Evolutionary conservation across 2,113 vertebrate species (phyloP), one percentile per base, ranked within the genome.

Genomic region (Pachyramphus minor): DNA sequence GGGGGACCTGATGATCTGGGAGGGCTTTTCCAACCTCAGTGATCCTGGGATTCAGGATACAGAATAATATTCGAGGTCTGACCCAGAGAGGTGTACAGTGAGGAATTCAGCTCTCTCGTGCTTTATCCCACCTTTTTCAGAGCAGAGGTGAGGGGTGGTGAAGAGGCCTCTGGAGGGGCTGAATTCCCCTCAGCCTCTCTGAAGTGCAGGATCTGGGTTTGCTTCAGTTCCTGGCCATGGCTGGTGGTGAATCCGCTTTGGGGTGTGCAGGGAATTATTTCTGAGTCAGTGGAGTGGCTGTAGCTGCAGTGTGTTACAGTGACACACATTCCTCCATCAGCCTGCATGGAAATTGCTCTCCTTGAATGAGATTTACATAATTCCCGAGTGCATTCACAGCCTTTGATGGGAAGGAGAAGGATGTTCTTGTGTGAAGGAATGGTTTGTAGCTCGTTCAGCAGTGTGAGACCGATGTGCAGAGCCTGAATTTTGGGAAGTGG

Each of bases 1-100:
- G 2, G 18, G 0, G 7, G 18, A 31, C 6, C 35, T 0, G 0
- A 4, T 31, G 37, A 4, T 22, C 27, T 60, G 5, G 2, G 55
- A 15, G 33, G 8, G 6, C 14, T 60, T 62, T 69, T 47, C 56
- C 24, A 47, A 0, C 24, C 49, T 87, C 47, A 47, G 30, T 5
- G 63, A 21, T 33, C 12, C 22, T 30, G 35, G 24, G n/a, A 9
- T 42, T 49, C 15, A 18, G 37, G 63, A 84, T 60, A 16, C 19
- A 41, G 58, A 45, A 59, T 41, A 27, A 49, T 31, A 21, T 66
- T 6, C 31, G 64, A 85, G 47, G 3, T 45, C 13, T 84, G 78
- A 37, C 28, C 41, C 7, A 4, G 31, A 28, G 25, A 41, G 19
- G 2, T 31, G 25, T 55, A 45, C 44, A 31, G 35, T 7, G 53